phyloP scores from a whole-genome alignment of 2,113 vertebrate genomes.

The Reinhardtius hippoglossoides region DNA sequence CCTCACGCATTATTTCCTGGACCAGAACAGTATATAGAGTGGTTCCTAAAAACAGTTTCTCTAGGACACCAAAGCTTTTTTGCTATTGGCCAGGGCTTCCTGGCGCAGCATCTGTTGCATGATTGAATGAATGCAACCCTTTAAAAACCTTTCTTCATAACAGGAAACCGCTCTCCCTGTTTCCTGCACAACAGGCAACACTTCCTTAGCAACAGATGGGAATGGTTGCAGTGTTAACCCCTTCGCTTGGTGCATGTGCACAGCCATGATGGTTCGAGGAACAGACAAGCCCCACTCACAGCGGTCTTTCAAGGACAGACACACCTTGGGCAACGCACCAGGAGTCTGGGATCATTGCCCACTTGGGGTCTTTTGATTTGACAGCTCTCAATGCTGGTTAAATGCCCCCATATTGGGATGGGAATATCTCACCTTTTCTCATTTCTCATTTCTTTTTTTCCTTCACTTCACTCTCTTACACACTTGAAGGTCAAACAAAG shows the following conservation, averaged over 20 bases:
- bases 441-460: background rate
- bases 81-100: slow-evolving; percentile 87
- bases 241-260: slow-evolving; percentile 59
- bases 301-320: slow-evolving; percentile 74
- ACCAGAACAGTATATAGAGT: slow-evolving; percentile 53
- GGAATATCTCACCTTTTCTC: slow-evolving; percentile 43
- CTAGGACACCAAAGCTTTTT: slow-evolving; percentile 68
- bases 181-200: slow-evolving; percentile 96
- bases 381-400: slow-evolving; percentile 66
- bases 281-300: slow-evolving; percentile 38
- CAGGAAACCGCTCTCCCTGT: slow-evolving; percentile 95
- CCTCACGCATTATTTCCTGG: slow-evolving; percentile 52
- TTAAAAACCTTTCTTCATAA: slow-evolving; percentile 93
- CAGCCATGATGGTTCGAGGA: slow-evolving; percentile 36
- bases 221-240: slow-evolving; percentile 90
- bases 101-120: slow-evolving; percentile 86
- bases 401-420: slow-evolving; percentile 61
- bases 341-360: slow-evolving; percentile 54
- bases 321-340: slow-evolving; percentile 58
- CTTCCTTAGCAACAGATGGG: slow-evolving; percentile 93
- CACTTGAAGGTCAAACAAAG: slow-evolving; percentile 76
- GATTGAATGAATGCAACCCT: slow-evolving; percentile 92
- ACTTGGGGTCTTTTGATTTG: slow-evolving; percentile 67
- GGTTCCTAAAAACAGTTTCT: slow-evolving; percentile 76
- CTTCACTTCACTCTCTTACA: slow-evolving; percentile 36